Evolutionary conservation across 2,797 vertebrate species (phyloP), one percentile per base, ranked within the genome.

Genomic region (Astyanax mexicanus): DNA sequence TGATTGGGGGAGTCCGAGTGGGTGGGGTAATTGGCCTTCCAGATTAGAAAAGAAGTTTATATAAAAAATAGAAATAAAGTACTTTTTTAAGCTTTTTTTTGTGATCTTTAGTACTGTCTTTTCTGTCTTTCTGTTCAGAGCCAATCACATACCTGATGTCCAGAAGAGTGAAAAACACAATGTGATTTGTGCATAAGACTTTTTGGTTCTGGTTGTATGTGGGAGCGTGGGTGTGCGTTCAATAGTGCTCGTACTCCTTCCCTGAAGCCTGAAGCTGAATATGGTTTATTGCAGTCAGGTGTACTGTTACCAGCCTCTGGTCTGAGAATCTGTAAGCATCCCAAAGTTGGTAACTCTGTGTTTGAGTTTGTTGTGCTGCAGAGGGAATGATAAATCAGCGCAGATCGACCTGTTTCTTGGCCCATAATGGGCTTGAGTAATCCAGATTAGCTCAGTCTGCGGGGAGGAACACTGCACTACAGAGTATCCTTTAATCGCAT

Each of bases 401-500:
- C 57, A 35, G 66, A 54, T 40, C 1, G 21, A 54, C 29, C 17
- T 37, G 38, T 70, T 57, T 66, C 69, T 64, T 58, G 69, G 23
- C 7, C 62, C 44, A 64, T 70, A 29, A 62, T 49, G 61, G 69
- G 62, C 45, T 66, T 77, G 60, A 72, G 51, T 58, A 21, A 57
- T 72, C 44, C 49, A 37, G 74, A 71, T 77, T 65, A 71, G 19
- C 47, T 71, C 9, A 71, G 42, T 71, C 58, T 42, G 6, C 15
- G 67, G 40, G 65, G 40, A 67, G 23, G 13, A 29, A 17, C 40
- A 27, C 40, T 29, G 62, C 52, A 54, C 40, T 45, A 42, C 12
- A 65, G 40, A 65, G 40, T 65, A 65, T 27, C 23, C 13, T 40
- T 40, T 60, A 60, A 62, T 21, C 32, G 6, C 23, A 5, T 10